Evolutionary conservation across 2,113 vertebrate species (phyloP), one percentile per base, ranked within the genome.

Genomic region (Setophaga kirtlandii): DNA sequence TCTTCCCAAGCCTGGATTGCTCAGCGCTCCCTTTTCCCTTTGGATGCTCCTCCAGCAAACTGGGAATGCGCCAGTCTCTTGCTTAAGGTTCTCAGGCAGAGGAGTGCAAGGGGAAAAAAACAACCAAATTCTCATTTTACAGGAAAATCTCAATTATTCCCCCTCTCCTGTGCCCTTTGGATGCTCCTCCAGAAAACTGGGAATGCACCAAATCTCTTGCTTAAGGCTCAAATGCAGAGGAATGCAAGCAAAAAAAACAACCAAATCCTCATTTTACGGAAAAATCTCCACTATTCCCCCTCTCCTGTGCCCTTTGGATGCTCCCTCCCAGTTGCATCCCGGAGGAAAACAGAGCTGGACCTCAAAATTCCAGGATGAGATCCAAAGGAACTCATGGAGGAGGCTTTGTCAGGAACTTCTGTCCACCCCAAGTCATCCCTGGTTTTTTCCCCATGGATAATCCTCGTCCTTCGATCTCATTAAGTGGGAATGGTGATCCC

Each of bases 401-500:
- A 14, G 24, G 17, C 10, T 6, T 9, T 21, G 47, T 44, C 4
- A 7, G 79, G 89, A 93, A 55, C 17, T 60, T 25, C 46, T 50
- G 68, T n/a, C 82, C 60, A 0, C 1, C 47, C 52, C 2, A 49
- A n/a, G 18, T 31, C 70, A 52, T 69, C 74, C 67, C 52, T 47
- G 46, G 6, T 42, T 39, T 56, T 50, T 9, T 2, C 4, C 68
- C 68, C 12, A 14, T 22, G 65, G 58, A 60, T 94, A 90, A 97
- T 94, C 82, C 59, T 27, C 4, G 28, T n/a, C 90, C 94, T 92
- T 89, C 95, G 90, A 97, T 97, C 97, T 97, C 85, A 37, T 98
- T 98, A 97, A 96, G 88, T 78, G 94, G 95, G 93, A 96, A 97
- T 70, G 73, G 97, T 73, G 96, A 98, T 98, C 97, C 84, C n/a